Evolutionary conservation across 2,888 invertebrate genomes (phyloP), one percentile per base, ranked within the genome.

Genomic region (Lepetodrilus schrolli): DNA sequence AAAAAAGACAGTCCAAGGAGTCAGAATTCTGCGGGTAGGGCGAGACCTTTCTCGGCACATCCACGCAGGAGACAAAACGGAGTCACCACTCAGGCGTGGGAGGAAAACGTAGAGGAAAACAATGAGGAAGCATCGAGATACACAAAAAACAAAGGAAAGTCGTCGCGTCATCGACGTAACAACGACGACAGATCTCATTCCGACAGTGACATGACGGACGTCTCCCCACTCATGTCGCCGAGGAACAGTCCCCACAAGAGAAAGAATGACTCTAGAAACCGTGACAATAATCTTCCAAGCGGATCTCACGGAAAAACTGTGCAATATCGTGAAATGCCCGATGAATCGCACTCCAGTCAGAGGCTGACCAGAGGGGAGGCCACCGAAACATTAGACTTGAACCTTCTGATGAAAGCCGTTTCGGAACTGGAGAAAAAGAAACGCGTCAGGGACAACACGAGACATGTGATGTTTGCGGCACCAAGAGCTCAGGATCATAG

Each of bases 171-270:
- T n/a, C n/a, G n/a, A n/a, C n/a, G n/a, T n/a, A n/a, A n/a, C n/a
- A n/a, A n/a, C n/a, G n/a, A n/a, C n/a, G n/a, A n/a, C n/a, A n/a
- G 78, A 51, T 83, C 82, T 49, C 77, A 79, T 36, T 84, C 86
- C 66, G 86, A 87, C 76, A 87, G 86, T 84, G 88, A 88, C 74
- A 87, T 88, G 71, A 88, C 88, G 13, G 88, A 88, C 79, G 88
- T 88, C 10, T 88, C 88, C 23, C 85, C 88, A 7, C 76, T 88
- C 26, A 79, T 82, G 20, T 86, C 86, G 37, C 84, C 84, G 17
- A 80, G 84, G 17, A 74, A 73, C 21, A 82, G 82, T 70, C 84
- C 84, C 21, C 73, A 78, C 4, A 68, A 68, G 20, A 47, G 26
- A 30, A 58, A 17, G 30, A 26, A 26, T 58, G 58, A 58, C 34